phyloP scores from a whole-genome alignment of 2,113 vertebrate species.

The Corynorhinus townsendii region DNA sequence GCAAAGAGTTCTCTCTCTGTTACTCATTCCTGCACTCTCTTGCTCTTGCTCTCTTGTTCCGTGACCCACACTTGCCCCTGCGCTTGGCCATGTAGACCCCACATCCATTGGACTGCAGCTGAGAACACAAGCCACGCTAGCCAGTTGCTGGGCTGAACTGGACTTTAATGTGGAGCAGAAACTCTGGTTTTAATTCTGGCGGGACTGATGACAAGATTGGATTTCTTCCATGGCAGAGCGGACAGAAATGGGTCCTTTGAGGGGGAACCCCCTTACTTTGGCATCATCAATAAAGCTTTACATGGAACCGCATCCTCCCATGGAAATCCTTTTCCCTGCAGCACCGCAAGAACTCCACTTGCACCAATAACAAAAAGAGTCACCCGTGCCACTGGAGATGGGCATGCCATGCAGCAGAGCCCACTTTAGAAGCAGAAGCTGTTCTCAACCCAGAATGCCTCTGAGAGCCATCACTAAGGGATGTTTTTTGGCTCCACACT shows the following conservation, averaged over 20 bases:
- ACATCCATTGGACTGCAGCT: background rate
- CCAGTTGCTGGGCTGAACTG: background rate
- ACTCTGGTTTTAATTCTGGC: background rate
- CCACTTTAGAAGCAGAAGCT: background rate
- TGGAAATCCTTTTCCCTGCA: background rate
- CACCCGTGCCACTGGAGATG: background rate
- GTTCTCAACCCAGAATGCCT: background rate
- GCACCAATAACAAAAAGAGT: background rate
- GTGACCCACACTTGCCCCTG: too few species aligned
- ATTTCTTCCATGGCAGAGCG: background rate
- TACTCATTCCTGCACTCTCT: too few species aligned
- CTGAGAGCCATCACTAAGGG: background rate
- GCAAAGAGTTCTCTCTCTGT: too few species aligned
- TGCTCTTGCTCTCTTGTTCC: too few species aligned
- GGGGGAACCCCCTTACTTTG: background rate
- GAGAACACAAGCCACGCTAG: background rate
- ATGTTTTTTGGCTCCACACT: too few species aligned
- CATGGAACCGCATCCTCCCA: background rate
- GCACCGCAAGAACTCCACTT: background rate
- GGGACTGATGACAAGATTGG: background rate
- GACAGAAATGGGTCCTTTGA: background rate
- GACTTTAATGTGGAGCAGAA: too few species aligned
- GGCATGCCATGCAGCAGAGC: rapidly evolving
- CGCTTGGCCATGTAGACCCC: background rate
- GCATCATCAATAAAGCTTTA: background rate